Evolutionary conservation across 1,140 invertebrate species (phyloP).

Genomic region (Zaprionus gabonicus): DNA sequence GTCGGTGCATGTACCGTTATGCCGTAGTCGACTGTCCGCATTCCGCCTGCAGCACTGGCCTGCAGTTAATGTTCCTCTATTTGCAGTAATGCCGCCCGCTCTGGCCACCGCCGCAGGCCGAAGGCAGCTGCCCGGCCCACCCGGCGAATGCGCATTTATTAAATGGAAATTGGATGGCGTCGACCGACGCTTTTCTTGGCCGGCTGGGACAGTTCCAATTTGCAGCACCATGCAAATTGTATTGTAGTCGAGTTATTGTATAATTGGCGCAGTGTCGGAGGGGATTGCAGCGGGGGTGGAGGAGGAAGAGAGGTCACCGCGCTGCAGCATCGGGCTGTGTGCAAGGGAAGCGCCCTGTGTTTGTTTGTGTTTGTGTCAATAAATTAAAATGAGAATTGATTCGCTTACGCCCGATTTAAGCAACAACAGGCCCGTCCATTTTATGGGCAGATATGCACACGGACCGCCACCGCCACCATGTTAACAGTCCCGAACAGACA

Average conservation of each 20-base stretch:
- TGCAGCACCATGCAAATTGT: constrained; percentile 79
- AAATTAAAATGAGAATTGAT: constrained; percentile 83
- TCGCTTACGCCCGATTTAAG: constrained; percentile 82
- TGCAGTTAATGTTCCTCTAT: constrained; percentile 73
- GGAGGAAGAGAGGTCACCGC: neutral
- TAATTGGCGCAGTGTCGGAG: constrained; percentile 73
- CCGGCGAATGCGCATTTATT: constrained; percentile 77
- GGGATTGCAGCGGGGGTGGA: neutral
- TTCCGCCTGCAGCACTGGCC: constrained; percentile 21
- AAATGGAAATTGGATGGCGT: constrained; percentile 61
- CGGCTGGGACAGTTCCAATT: constrained; percentile 70
- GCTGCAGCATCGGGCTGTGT: neutral
- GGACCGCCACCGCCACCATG: constrained; percentile 33
- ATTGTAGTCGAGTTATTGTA: constrained; percentile 83
- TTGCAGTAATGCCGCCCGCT: constrained; percentile 31
- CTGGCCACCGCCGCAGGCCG: too few relatives aligned
- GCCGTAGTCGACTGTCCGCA: constrained; percentile 1
- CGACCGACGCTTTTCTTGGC: constrained; percentile 42
- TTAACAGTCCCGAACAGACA: constrained; percentile 52
- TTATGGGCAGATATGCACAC: constrained; percentile 69
- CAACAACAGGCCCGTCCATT: constrained; percentile 69
- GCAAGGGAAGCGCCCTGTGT: constrained; percentile 8
- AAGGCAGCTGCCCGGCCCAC: constrained; percentile 26
- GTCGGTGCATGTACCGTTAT: constrained; percentile 45
- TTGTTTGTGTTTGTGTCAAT: constrained; percentile 73